A percentile compares a stretch with the other conserved stretches of the same genome.
Evolutionary conservation across 2,797 vertebrate genomes (phyloP).

Genomic region (Enteromius anoplus): DNA sequence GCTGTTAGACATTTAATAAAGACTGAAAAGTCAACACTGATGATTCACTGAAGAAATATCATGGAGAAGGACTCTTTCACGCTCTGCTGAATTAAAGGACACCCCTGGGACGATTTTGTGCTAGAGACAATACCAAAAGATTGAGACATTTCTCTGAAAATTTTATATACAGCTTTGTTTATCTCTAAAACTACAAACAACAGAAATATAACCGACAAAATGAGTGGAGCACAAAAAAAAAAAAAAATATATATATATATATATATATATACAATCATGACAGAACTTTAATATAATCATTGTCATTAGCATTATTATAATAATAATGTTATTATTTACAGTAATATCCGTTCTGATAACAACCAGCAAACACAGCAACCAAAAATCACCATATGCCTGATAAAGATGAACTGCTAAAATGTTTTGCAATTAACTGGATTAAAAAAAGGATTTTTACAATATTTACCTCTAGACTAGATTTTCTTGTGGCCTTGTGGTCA

Average conservation of each 20-base stretch:
- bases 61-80: not conserved
- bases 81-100: not conserved
- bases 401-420: not conserved
- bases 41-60: constrained; percentile 14
- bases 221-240: not conserved
- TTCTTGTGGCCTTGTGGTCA: not conserved
- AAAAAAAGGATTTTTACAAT: not conserved
- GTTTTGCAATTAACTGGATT: not conserved
- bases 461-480: not conserved
- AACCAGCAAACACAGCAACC: not conserved
- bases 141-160: not conserved
- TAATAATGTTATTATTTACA: not conserved
- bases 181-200: not conserved
- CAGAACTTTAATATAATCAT: not conserved
- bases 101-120: not conserved
- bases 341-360: not conserved
- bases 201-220: not conserved
- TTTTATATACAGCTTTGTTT: constrained; percentile 1
- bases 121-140: not conserved
- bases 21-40: constrained; percentile 22
- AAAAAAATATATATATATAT: too few species aligned
- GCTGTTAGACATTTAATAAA: constrained; percentile 51
- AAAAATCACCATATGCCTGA: not conserved
- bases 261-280: not conserved
- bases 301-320: too few species aligned